Base-by-base conservation (phyloP, 1,140 invertebrate genomes). In the Brachionus rubens region DNA sequence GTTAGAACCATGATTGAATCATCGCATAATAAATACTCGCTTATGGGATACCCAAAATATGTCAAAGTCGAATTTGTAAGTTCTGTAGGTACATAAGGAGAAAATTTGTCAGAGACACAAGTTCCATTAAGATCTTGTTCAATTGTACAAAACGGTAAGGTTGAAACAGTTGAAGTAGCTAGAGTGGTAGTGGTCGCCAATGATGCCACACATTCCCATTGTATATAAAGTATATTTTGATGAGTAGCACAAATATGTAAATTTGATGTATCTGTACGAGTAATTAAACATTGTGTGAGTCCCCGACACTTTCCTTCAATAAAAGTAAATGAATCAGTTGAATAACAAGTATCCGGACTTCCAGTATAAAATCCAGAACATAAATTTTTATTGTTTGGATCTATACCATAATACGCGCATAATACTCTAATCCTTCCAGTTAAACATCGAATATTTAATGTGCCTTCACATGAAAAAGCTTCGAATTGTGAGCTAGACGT, bases 71-170 rank as follows among this genome's bases (percentile, higher is more conserved):
- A 50, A 54, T 72, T 72, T 19, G 0, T 16, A 21, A 72, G n/a
- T 2, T 14, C 30, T 36, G 19, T 30, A 6, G 68, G 68, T 50
- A 40, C 50, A 72, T 72, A 48, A 14, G 30, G 28, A 14, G 68
- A 54, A 54, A 59, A 59, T 6, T 16, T 36, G 16, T 48, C 36
- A 6, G 46, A 40, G 2, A 40, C 30, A 36, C 68, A 72, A 30
- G 28, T 72, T 12, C 68, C 68, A 5, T 14, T 50, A 36, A 54
- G 41, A 28, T 50, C 21, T 50, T 48, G 28, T n/a, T 48, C 28
- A 72, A 72, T 26, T 54, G 46, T n/a, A 72, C 68, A 72, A 72
- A 50, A 48, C 26, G 68, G 68, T 5, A 72, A n/a, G n/a, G 68
- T 50, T 10, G 68, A 21, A 19, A 36, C 68, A 28, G 68, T 54